A percentile compares a stretch with the other conserved stretches of the same genome.
Conservation (phyloP, 2,797 vertebrate species). For the Paguma larvata region DNA sequence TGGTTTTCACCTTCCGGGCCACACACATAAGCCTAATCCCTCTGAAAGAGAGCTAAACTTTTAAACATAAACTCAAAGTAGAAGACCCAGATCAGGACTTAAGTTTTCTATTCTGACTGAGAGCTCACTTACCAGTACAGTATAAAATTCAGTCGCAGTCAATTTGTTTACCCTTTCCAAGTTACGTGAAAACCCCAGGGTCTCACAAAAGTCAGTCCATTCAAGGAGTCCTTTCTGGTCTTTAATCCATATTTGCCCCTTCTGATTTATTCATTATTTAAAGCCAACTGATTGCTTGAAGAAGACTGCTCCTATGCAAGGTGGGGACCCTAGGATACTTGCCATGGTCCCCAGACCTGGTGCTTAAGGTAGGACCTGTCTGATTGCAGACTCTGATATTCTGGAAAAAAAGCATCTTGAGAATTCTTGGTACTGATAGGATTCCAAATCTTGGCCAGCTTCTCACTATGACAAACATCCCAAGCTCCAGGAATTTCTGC, state of each 20-base stretch:
- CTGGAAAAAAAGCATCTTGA: neutral
- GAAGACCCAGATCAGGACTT: neutral
- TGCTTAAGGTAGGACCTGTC: neutral
- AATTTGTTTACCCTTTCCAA: neutral
- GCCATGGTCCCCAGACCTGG: neutral
- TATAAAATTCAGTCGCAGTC: neutral
- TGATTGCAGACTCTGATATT: neutral
- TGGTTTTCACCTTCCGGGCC: slow-evolving; percentile 21
- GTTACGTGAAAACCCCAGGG: neutral
- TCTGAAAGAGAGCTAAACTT: slow-evolving; percentile 26
- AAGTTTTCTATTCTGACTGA: slow-evolving; percentile 24
- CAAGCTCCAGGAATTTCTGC: neutral
- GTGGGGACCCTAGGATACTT: neutral
- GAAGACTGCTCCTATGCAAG: neutral
- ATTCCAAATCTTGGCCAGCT: neutral
- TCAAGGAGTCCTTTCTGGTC: neutral
- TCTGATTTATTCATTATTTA: neutral
- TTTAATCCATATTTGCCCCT: neutral
- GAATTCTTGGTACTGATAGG: neutral
- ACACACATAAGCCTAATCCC: slow-evolving; percentile 49
- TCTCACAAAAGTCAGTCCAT: neutral
- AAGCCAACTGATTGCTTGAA: neutral
- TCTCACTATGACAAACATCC: neutral
- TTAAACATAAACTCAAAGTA: slow-evolving; percentile 36
- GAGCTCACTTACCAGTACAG: neutral